Base-by-base conservation (phyloP, 1,140 invertebrate genomes). In the Panulirus ornatus region DNA sequence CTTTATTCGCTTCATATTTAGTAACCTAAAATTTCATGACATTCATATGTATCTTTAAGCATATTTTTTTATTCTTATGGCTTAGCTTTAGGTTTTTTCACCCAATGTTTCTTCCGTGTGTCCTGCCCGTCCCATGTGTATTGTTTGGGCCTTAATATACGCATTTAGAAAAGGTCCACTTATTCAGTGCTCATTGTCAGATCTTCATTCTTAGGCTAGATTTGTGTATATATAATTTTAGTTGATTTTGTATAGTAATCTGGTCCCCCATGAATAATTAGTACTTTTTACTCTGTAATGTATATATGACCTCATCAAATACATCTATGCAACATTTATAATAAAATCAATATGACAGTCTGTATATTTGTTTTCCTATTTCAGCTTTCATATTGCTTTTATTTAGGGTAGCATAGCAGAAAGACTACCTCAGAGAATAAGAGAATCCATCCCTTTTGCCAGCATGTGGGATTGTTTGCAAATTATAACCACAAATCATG, bases 141-240 rank as follows among this genome's bases (percentile, higher is more conserved):
- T 73, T 54, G 71, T 78, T 44, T 40, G 78, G 86, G 76, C 63
- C 36, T 73, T 54, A 42, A 54, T 66, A 34, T 79, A 81, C 38
- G 42, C 88, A 73, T 82, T 71, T 89, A 82, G 79, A 73, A 42
- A 34, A 88, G 42, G 83, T 76, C 71, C 82, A 84, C 82, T 75
- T 63, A 70, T 85, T 71, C 88, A 85, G 82, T 89, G 88, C 88
- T 89, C 88, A 89, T 85, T 90, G 88, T 90, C 88, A 84, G 85
- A 90, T 90, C 82, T 90, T 90, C 88, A 90, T 82, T 90, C 88
- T 85, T 90, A 90, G 88, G 83, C 82, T 90, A 90, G 75, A 44
- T 70, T 66, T 90, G 73, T 86, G 78, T 54, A 88, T 76, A 86
- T 58, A 83, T 90, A 81, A 89, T 90, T 85, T 84, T 81, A 85